Evolutionary conservation across 2,888 invertebrate species (phyloP), one percentile per base, ranked within the genome.

Genomic region (Eumerus sabulonum): DNA sequence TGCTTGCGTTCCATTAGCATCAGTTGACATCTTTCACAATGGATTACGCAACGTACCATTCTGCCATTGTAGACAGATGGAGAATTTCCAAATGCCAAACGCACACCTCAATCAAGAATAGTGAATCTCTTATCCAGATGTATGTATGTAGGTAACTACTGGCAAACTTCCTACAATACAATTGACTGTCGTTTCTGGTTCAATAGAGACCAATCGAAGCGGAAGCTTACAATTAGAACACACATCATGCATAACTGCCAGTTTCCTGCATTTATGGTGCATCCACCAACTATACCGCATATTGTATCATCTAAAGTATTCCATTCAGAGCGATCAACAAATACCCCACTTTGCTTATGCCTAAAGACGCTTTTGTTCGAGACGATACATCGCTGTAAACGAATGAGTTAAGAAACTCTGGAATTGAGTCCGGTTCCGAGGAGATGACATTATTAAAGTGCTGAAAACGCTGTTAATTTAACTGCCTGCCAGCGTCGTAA

Each of bases 201-300:
- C 79, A 79, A 79, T 79, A 79, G 79, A 79, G 64, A 74, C 79
- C 74, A 79, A 79, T 79, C 79, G 79, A 79, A 79, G 74, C 79
- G 79, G 79, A 79, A 79, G 79, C 74, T 45, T 47, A 70, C 79
- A 79, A 79, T 79, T 79, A 74, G 64, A 79, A 64, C 68, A 38
- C 64, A 79, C 79, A 79, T 79, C 79, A 74, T 79, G 79, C 79
- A 79, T 74, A 79, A 79, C 79, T 74, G 50, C 36, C 44, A 27
- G 68, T 35, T 79, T 79, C 79, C 79, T 79, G 79, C 63, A 62
- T 77, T 27, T 7, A 27, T 27, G 27, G 27, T 27, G 27, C 27
- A 27, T 27, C 27, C 27, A 27, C 67, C 59, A 63, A 57, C 42
- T 36, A 53, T 36, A 36, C 9, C 19, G 9, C 38, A 40, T n/a